Evolutionary conservation across 1,140 invertebrate species (phyloP), one percentile per base, ranked within the genome.

Genomic region (Himalopsyche phryganea): DNA sequence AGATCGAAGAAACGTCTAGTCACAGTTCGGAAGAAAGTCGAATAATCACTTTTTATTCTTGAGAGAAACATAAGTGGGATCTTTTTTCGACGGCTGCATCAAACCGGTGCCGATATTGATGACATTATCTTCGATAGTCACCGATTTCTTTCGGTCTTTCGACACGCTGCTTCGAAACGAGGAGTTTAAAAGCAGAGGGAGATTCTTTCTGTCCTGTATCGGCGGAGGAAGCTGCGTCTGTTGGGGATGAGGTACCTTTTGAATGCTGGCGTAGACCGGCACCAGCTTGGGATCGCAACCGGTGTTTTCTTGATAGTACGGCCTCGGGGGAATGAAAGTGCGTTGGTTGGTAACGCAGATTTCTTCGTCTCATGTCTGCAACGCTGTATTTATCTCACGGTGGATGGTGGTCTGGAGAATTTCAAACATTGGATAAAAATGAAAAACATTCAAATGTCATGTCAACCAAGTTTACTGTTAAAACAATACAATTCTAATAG

Each of bases 351-450:
- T 23, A 45, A 55, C 60, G 60, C 55, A 50, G 11, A 13, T 9
- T 20, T 63, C 68, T 67, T 66, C 66, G 65, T 76, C 78, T 88
- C 85, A 89, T 80, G 88, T 88, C 72, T 88, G 86, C 69, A 89
- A 67, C 65, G 87, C 87, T 46, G 87, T 86, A 67, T 82, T 85
- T 61, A 93, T 86, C 81, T 92, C 90, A 73, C 86, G 84, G 75
- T 92, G 90, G 71, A 93, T 88, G 58, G 84, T 76, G n/a, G 66
- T 69, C 75, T 78, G 71, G 11, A 50, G 35, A 56, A 56, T n/a
- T 20, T 9, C n/a, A 33, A 50, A 58, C 42, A 6, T 10, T 7
- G 18, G 13, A 46, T 51, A 38, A 48, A 32, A 52, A 35, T 0
- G 10, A 52, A 50, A 50, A 6, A 13, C 48, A 11, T 18, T 42